Evolutionary conservation across 37 sponge, comb jelly and placozoan genomes (phyloP), one percentile per base, ranked within the genome.

Genomic region (Crambe crambe): DNA sequence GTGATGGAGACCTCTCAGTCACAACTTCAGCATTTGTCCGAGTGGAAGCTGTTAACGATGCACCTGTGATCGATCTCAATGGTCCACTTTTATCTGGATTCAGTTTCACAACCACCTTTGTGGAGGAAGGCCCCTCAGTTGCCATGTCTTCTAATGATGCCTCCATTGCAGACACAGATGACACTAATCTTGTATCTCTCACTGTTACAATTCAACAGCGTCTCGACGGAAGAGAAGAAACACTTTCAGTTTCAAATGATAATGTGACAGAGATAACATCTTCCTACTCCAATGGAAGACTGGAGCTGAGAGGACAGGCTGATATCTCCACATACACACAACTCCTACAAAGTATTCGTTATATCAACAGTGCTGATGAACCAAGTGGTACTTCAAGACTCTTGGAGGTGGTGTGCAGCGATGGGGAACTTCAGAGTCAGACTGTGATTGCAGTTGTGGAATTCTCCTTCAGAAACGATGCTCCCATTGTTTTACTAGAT

Each of bases 11-110:
- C 21, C 61, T 71, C 47, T n/a, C 20, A 3, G 42, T 41, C 12
- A 57, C 72, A 57, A 75, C 91, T 5, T 36, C n/a, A 1, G 75
- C 82, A 20, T 58, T 25, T 18, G 83, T 91, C 3, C 58, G 39
- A 47, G 81, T 91, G 12, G 20, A 37, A 2, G 80, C 56, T 21
- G 75, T 86, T 21, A 91, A 91, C 41, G 77, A 91, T 72, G 37
- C 83, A 26, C 91, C 91, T 26, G 17, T 61, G 8, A 38, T 86
- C 34, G 86, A 90, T 41, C 80, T 79, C 25, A 85, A 85, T 85
- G 90, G 90, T 4, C 59, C 58, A 2, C 36, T 38, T 2, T 60
- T 42, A 37, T 60, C 82, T 30, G 86, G 82, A 0, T 36, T 47
- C 3, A 56, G 70, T 32, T 74, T 58, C 26, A 37, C 15, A 3